phyloP scores from a whole-genome alignment of 2,888 invertebrate genomes.

The Euclidia mi region DNA sequence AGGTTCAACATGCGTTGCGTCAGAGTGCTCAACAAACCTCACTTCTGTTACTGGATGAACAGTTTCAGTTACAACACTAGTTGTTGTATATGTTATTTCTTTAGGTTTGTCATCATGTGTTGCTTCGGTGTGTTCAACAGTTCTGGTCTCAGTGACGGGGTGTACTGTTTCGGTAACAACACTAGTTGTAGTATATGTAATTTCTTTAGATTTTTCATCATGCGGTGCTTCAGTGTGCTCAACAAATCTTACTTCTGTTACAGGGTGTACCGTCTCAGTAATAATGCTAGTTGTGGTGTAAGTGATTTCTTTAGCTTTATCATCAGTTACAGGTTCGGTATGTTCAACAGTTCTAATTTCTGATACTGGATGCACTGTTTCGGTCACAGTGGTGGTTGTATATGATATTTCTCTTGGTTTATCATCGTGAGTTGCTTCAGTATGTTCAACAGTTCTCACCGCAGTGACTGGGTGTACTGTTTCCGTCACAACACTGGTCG shows the following conservation, averaged over 20 bases:
- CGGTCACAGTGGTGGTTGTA: too few species aligned
- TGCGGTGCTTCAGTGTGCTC: too few species aligned
- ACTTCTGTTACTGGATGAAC: constrained; percentile 46
- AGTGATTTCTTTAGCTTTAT: too few species aligned
- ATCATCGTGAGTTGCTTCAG: background rate
- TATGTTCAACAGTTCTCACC: background rate
- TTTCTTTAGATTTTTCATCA: too few species aligned
- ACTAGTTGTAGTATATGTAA: constrained; percentile 9
- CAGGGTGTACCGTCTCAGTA: too few species aligned
- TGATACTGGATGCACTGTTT: too few species aligned
- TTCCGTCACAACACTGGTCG: constrained; percentile 26
- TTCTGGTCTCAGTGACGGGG: constrained; percentile 48
- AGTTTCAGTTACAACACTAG: constrained; percentile 13
- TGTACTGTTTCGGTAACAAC: constrained; percentile 25
- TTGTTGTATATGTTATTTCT: constrained; percentile 10
- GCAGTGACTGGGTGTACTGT: background rate
- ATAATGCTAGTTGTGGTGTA: too few species aligned
- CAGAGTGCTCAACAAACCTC: constrained; percentile 42
- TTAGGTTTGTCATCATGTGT: constrained; percentile 40
- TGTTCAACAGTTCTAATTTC: too few species aligned
- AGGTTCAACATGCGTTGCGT: constrained; percentile 33
- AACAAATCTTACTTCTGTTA: too few species aligned
- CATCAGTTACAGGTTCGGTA: too few species aligned
- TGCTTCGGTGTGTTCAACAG: constrained; percentile 39
- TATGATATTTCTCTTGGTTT: too few species aligned